phyloP scores from a whole-genome alignment of 2,888 invertebrate species.

The Elmis aenea region DNA sequence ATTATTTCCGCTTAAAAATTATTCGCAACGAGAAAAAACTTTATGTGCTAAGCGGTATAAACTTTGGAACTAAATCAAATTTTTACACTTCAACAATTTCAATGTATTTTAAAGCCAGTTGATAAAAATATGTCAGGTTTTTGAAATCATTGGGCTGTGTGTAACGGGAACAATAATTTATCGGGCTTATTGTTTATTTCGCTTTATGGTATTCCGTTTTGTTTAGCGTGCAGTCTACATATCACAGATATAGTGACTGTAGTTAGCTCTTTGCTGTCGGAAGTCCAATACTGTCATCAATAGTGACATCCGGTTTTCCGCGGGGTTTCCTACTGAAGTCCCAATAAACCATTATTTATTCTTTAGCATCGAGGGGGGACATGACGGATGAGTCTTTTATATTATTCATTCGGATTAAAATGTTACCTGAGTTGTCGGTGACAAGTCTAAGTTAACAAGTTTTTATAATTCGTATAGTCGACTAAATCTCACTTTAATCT shows the following conservation, averaged over 20 bases:
- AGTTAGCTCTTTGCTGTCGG: constrained; percentile 18
- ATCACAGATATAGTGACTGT: constrained; percentile 16
- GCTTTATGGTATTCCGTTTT: constrained; percentile 18
- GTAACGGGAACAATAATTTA: constrained; percentile 19
- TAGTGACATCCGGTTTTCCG: constrained; percentile 17
- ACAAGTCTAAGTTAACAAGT: too few relatives aligned
- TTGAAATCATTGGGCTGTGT: constrained; percentile 2
- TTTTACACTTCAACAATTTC: constrained; percentile 11
- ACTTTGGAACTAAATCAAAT: constrained; percentile 10
- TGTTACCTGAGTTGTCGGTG: too few relatives aligned
- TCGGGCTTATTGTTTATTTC: constrained; percentile 20
- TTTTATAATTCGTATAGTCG: too few relatives aligned
- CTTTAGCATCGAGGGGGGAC: too few relatives aligned
- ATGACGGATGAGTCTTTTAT: too few relatives aligned
- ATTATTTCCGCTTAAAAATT: too few relatives aligned
- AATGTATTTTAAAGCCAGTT: neutral
- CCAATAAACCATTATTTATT: constrained; percentile 11
- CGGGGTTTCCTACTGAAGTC: constrained; percentile 12
- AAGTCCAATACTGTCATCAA: constrained; percentile 22
- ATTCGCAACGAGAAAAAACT: too few relatives aligned
- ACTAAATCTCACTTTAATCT: too few relatives aligned
- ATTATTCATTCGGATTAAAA: too few relatives aligned
- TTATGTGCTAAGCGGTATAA: too few relatives aligned
- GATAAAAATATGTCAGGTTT: constrained; percentile 2
- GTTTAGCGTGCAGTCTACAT: constrained; percentile 21